Conservation (phyloP, 2,888 invertebrate species). For the Sialis fuliginosa region DNA sequence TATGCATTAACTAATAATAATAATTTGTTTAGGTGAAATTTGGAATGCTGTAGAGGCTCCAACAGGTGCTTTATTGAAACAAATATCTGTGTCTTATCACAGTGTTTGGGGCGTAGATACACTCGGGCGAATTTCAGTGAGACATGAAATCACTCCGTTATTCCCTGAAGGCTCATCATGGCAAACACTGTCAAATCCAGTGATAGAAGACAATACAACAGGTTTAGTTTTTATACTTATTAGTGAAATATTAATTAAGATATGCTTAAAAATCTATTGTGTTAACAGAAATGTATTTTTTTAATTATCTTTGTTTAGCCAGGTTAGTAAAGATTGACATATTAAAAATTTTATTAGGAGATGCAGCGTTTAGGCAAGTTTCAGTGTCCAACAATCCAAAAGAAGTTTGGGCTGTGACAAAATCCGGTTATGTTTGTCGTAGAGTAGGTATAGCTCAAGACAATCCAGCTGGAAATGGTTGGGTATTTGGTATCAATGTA, state of each 20-base stretch:
- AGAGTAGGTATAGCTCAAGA: constrained; percentile 56
- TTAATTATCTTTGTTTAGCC: background rate
- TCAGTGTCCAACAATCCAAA: constrained; percentile 42
- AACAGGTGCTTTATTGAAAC: constrained; percentile 44
- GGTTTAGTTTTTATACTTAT: background rate
- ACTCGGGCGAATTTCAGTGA: constrained; percentile 52
- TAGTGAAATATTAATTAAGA: background rate
- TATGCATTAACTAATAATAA: background rate
- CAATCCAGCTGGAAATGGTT: constrained; percentile 58
- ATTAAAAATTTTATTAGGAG: constrained; percentile 15
- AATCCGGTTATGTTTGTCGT: constrained; percentile 48
- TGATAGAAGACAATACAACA: background rate
- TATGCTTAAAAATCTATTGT: background rate
- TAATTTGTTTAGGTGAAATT: constrained; percentile 30
- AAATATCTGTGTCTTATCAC: constrained; percentile 51
- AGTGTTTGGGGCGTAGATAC: constrained; percentile 71
- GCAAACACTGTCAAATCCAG: constrained; percentile 42
- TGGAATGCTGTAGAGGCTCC: constrained; percentile 71
- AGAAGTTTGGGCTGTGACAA: constrained; percentile 62
- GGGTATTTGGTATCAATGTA: constrained; percentile 52
- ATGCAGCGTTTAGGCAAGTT: constrained; percentile 46
- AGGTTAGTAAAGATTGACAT: background rate
- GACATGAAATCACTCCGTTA: constrained; percentile 55
- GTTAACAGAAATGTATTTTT: background rate
- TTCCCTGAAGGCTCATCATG: constrained; percentile 75